Evolutionary conservation across 1,140 invertebrate species (phyloP).

Genomic region (Helicoverpa zea): DNA sequence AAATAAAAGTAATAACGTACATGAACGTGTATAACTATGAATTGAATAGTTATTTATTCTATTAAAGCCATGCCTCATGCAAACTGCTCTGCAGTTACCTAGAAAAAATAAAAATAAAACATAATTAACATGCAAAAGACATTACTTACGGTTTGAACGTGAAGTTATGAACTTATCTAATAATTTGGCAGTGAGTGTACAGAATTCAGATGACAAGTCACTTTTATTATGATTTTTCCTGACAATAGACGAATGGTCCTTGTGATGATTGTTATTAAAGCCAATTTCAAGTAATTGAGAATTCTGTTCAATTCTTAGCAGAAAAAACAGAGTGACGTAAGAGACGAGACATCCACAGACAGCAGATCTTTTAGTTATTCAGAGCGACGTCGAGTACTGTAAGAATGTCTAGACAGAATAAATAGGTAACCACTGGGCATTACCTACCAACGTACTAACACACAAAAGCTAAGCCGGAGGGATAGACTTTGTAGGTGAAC

Average conservation of each 20-base stretch:
- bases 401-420: constrained; percentile 60
- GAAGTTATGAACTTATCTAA: constrained; percentile 21
- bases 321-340: constrained; percentile 19
- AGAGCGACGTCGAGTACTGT: constrained; percentile 67
- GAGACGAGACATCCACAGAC: constrained; percentile 30
- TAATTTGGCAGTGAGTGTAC: constrained; percentile 27
- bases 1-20: constrained; percentile 70
- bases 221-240: constrained; percentile 24
- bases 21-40: constrained; percentile 76
- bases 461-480: constrained; percentile 79
- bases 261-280: background rate
- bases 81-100: constrained; percentile 78
- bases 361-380: constrained; percentile 30
- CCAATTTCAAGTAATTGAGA: constrained; percentile 12
- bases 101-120: constrained; percentile 74
- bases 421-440: constrained; percentile 53
- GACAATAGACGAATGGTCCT: background rate
- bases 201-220: constrained; percentile 38
- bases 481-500: constrained; percentile 62
- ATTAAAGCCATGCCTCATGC: constrained; percentile 80
- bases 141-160: constrained; percentile 40
- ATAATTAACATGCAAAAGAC: constrained; percentile 69
- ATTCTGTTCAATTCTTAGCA: constrained; percentile 22
- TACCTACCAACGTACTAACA: constrained; percentile 59
- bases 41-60: constrained; percentile 78